Percentiles rank a stretch among this genome's conserved stretches.
Conservation (phyloP, 2,888 invertebrate genomes). For the Tinea trinotella region DNA sequence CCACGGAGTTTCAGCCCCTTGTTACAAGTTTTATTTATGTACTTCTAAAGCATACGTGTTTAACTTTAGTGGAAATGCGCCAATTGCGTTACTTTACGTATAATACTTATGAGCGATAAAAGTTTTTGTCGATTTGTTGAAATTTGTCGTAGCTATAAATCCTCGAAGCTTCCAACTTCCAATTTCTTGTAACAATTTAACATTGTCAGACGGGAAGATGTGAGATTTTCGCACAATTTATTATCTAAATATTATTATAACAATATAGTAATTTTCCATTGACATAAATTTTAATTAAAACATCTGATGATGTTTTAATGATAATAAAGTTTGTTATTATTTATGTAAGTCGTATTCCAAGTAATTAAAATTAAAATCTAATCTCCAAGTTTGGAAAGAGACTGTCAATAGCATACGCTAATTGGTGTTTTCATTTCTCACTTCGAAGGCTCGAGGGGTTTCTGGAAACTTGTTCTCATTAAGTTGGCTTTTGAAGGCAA, state of each 20-base stretch:
- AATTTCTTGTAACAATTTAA: not conserved
- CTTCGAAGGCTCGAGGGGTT: not conserved
- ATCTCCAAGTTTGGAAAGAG: not conserved
- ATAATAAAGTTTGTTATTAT: not conserved
- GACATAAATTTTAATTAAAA: not conserved
- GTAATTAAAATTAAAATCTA: not conserved
- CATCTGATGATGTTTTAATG: not conserved
- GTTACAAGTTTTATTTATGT: conserved; percentile 18
- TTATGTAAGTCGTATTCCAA: not conserved
- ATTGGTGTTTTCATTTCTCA: conserved; percentile 7
- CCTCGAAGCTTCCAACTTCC: not conserved
- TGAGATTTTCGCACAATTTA: not conserved
- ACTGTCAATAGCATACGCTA: conserved; percentile 6
- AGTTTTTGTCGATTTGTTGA: not conserved
- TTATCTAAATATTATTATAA: not conserved
- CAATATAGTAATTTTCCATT: not conserved
- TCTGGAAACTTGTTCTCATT: conserved; percentile 10
- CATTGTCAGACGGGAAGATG: not conserved
- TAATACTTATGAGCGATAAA: not conserved
- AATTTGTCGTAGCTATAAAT: not conserved
- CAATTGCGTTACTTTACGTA: not conserved
- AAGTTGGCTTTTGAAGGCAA: conserved; percentile 11
- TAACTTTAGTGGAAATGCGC: conserved; percentile 14
- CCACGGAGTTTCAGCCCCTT: conserved; percentile 29
- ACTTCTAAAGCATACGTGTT: conserved; percentile 14